Conservation (phyloP, 1,140 invertebrate genomes). For the Aleiodes sp. region DNA sequence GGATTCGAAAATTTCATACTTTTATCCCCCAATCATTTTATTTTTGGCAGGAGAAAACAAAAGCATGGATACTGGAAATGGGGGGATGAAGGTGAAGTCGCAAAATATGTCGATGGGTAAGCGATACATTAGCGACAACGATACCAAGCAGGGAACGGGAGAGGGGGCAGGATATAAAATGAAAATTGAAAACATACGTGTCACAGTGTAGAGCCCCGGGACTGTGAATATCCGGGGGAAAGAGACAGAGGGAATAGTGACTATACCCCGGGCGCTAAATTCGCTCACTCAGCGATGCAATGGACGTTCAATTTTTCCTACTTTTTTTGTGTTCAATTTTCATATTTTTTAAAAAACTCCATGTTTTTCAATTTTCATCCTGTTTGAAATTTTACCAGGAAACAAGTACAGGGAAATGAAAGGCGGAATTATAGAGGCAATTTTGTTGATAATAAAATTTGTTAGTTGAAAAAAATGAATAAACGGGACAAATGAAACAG, state of each 20-base stretch:
- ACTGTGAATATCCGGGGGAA: not conserved
- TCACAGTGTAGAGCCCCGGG: slow-evolving; percentile 10
- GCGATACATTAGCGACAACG: slow-evolving; percentile 31
- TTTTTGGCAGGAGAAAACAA: not conserved
- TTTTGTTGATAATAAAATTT: not conserved
- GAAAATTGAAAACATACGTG: slow-evolving; percentile 30
- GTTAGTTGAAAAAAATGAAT: too few relatives aligned
- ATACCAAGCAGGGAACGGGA: not conserved
- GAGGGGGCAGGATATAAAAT: slow-evolving; percentile 18
- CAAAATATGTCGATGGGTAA: slow-evolving; percentile 28
- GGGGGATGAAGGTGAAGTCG: slow-evolving; percentile 14
- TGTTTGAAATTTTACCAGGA: slow-evolving; percentile 3
- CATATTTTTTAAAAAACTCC: not conserved
- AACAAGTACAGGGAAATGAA: slow-evolving; percentile 12
- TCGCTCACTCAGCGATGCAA: slow-evolving; percentile 11
- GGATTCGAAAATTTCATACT: too few relatives aligned
- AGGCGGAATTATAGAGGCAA: not conserved
- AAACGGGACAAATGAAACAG: too few relatives aligned
- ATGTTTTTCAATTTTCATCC: slow-evolving; percentile 16
- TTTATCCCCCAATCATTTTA: too few relatives aligned
- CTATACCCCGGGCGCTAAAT: not conserved
- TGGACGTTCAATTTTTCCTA: slow-evolving; percentile 26
- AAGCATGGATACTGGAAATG: not conserved
- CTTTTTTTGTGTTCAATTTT: slow-evolving; percentile 5
- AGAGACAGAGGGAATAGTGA: not conserved